phyloP scores from a whole-genome alignment of 2,113 vertebrate genomes.

The Riparia riparia region DNA sequence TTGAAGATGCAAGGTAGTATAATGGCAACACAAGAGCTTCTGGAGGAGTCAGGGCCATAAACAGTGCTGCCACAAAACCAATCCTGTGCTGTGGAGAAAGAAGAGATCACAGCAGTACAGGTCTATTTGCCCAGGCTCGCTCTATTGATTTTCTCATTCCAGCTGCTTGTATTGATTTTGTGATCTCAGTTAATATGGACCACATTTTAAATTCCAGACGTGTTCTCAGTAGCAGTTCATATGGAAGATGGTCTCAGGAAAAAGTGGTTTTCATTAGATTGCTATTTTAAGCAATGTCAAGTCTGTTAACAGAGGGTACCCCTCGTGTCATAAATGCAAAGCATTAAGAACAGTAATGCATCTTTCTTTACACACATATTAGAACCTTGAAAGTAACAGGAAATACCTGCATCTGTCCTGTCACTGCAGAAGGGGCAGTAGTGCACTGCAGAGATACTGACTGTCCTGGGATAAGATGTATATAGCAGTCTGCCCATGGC shows the following conservation, averaged over 20 bases:
- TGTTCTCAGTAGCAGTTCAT: not conserved
- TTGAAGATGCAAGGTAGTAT: not conserved
- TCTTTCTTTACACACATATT: not conserved
- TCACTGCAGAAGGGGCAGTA: not conserved
- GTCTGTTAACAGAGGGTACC: not conserved
- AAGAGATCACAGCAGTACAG: conserved; percentile 2
- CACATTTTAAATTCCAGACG: conserved; percentile 11
- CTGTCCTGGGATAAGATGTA: not conserved
- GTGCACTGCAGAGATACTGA: not conserved
- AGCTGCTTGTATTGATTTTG: conserved; percentile 37
- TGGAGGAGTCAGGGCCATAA: not conserved
- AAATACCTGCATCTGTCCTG: not conserved
- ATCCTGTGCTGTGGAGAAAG: not conserved
- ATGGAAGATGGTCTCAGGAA: not conserved
- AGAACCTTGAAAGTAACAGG: not conserved
- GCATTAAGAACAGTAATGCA: not conserved
- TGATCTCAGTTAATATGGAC: conserved; percentile 4
- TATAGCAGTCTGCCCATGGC: not conserved
- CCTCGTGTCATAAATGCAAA: not conserved
- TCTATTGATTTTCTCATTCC: conserved; percentile 41
- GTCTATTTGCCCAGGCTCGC: not conserved
- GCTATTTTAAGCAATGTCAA: not conserved
- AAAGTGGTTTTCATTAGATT: not conserved
- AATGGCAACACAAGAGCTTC: not conserved
- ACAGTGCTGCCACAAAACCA: not conserved